Base-by-base conservation (phyloP, 2,797 vertebrate species). In the Diceros bicornis region DNA sequence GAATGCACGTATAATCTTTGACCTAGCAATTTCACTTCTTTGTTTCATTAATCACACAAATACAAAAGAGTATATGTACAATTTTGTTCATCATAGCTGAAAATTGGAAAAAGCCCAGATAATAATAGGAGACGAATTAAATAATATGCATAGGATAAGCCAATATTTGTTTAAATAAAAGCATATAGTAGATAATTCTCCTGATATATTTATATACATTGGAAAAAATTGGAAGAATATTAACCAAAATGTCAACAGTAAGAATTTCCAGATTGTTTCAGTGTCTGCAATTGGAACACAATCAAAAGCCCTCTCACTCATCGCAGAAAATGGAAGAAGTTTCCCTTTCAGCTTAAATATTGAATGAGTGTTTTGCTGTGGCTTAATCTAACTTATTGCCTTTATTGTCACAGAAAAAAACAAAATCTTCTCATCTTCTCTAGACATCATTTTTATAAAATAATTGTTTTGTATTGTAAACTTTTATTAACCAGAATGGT, bases 111-210 rank as follows among this genome's bases (percentile, higher is more conserved):
- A 41, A 57, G 3, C 25, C 50, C 27, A 86, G 10, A 57, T 86
- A 69, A 41, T 55, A 52, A 77, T 21, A n/a, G 44, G 27, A 74
- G 57, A 90, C 78, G 25, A 90, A 77, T 78, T 37, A 66, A 78
- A 62, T 32, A 88, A 89, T 37, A 64, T 78, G 23, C 10, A 41
- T 57, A 41, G 4, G 29, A 68, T 29, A 79, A 66, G 25, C 27
- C n/a, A 55, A 37, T 79, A 57, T 79, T 90, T 68, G 62, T 64
- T 57, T 90, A 90, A 78, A 52, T 79, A 66, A 78, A 64, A 90
- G 61, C 10, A 59, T 41, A 13, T 25, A 59, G 34, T 81, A 37
- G 52, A 34, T 34, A 59, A 81, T 59, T 81, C 13, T 68, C 64
- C 64, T 71, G 84, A 86, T 41, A 32, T 71, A 86, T 29, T 71